phyloP scores from a whole-genome alignment of 2,888 invertebrate species.

The Thera obeliscata region DNA sequence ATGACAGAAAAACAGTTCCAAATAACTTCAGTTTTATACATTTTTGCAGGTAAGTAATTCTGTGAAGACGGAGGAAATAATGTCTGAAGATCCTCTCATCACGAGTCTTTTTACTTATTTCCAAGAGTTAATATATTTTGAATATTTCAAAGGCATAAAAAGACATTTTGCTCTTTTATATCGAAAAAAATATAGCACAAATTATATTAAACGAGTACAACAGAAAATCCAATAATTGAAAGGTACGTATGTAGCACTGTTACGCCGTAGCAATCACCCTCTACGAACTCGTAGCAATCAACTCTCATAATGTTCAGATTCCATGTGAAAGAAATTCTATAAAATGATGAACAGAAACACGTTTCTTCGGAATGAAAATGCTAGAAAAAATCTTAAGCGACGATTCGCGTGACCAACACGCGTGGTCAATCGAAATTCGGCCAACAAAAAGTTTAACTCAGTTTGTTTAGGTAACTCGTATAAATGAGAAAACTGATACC shows the following conservation, averaged over 20 bases:
- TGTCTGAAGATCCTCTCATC: neutral
- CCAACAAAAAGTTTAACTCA: conserved; percentile 40
- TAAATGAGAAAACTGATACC: conserved; percentile 4
- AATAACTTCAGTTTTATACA: neutral
- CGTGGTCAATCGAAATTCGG: conserved; percentile 71
- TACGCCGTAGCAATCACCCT: conserved; percentile 50
- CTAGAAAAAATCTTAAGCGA: conserved; percentile 76
- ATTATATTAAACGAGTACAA: neutral
- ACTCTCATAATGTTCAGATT: conserved; percentile 76
- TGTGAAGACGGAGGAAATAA: neutral
- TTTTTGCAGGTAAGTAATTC: neutral
- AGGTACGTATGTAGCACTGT: conserved; percentile 56
- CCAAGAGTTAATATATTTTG: too few species aligned
- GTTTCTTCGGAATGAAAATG: conserved; percentile 57
- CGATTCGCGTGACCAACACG: conserved; percentile 69
- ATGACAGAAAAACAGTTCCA: neutral
- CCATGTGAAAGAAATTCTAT: conserved; percentile 79
- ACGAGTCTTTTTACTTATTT: too few species aligned
- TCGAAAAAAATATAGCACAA: too few species aligned
- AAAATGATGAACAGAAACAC: conserved; percentile 60
- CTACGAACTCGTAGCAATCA: conserved; percentile 71
- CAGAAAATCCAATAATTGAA: neutral
- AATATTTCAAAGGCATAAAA: too few species aligned
- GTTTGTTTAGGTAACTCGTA: conserved; percentile 13
- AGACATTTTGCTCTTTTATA: too few species aligned